Base-by-base conservation (phyloP, 2,888 invertebrate species). In the Napeogenes sylphis region DNA sequence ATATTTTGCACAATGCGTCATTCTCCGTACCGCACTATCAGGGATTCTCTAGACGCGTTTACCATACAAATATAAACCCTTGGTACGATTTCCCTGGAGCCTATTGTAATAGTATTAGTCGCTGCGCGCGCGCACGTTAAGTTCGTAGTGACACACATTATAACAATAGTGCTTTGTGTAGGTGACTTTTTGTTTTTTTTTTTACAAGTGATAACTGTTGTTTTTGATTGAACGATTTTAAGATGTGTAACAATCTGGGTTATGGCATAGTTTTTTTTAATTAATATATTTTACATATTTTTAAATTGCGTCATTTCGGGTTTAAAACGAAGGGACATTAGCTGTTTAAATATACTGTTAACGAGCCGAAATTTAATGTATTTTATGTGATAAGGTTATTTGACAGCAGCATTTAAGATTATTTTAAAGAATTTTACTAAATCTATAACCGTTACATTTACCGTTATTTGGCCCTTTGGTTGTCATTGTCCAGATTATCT, bases 401-500 rank as follows among this genome's bases (percentile, higher is more conserved):
- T 51, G 51, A 51, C 47, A 47, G 47, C 35, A 42, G 3, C 42
- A 10, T 42, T 10, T 51, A 51, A 51, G 8, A 10, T 21, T 30
- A 10, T 51, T 21, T 51, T 51, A 51, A 51, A 12, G 30, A 30
- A 51, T 30, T 51, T 51, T 51, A 10, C 56, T 59, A 55, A 60
- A 55, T 54, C 38, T 66, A 63, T 58, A 66, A 84, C 87, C 81
- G 87, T 84, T 86, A 85, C 76, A 71, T 77, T 10, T 76, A 82
- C 87, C 79, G 88, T 85, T 87, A 82, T 78, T 76, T 78, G 83
- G 84, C 84, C 87, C 85, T 85, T 87, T 73, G 81, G 84, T 84
- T 74, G 80, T 81, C 78, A 80, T 69, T 67, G 66, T 30, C 51
- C 51, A 51, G 30, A 51, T 30, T 51, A n/a, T 51, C 6, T 21